Base-by-base conservation (phyloP, 2,113 vertebrate species). In the Tricholaema leucomelas region DNA sequence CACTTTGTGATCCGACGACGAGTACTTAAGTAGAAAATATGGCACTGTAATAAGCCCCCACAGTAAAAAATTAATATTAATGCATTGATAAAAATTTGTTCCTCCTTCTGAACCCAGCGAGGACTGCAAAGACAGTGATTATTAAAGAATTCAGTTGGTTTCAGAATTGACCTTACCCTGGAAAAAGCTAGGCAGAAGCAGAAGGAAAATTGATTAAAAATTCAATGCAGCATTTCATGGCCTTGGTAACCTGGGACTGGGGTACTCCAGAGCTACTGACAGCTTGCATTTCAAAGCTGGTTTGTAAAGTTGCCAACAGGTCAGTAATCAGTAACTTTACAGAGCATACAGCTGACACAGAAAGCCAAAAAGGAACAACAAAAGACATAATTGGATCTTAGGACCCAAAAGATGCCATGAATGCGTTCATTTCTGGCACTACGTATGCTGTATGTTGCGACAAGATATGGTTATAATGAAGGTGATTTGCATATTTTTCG, bases 51-150 rank as follows among this genome's bases (percentile, higher is more conserved):
- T 82, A 93, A 96, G 86, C 85, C 96, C 94, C 93, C 95, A 91
- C 74, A 95, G 95, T 91, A 90, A 83, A 87, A 88, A 96, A 48
- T 96, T 96, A 96, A 97, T 97, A 97, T 97, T 96, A 93, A 97
- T 97, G 93, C 44, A 60, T 14, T n/a, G 76, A 71, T 1, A 5
- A 92, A 91, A 96, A 92, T 67, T 31, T 18, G 87, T 93, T 94
- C 93, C 90, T 94, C 86, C 90, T 93, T 93, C 86, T 92, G 94
- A 97, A 96, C 87, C 58, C 81, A 91, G 81, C 66, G 80, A 90
- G 88, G 90, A 91, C 58, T 71, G 91, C 46, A 78, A 92, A 95
- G 94, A 89, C 70, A 72, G 82, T 88, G 88, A 93, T 85, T 85
- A 77, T 76, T 85, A 86, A 91, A 78, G 91, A 92, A 77, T 92